These are phyloP conservation scores for Prosapia bicincta DNA, from an alignment of 2,888 invertebrate species.

Conservation along the genomic window DNA sequence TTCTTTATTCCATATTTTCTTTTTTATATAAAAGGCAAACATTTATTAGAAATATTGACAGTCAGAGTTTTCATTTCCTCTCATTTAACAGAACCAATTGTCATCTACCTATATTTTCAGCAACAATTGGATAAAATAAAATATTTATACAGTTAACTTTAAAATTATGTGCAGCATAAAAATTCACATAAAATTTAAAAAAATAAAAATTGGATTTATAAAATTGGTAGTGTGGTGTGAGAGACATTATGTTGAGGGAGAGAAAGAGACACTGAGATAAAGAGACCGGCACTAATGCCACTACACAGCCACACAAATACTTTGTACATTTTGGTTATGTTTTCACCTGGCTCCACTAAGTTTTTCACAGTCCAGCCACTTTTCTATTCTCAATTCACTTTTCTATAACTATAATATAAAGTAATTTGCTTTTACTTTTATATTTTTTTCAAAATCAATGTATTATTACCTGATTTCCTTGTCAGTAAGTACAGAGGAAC, in stretches of 20 bases:
- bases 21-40: not conserved
- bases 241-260: not conserved
- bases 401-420: no score
- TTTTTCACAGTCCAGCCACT: not conserved
- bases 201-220: not conserved
- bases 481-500: no score
- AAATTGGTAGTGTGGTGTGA: not conserved
- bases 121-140: not conserved
- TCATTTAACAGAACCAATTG: not conserved
- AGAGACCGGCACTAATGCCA: not conserved
- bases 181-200: not conserved
- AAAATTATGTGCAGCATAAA: not conserved
- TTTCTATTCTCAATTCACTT: not conserved
- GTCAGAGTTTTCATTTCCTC: not conserved
- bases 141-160: not conserved
- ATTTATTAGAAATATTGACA: not conserved
- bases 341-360: not conserved
- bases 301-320: slow-evolving; percentile 27
- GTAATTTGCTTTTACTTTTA: no score
- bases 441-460: no score
- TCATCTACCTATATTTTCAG: not conserved
- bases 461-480: no score
- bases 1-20: no score
- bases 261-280: not conserved
- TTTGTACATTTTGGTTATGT: slow-evolving; percentile 12